Percentiles rank a stretch among this genome's conserved stretches.
phyloP scores from a whole-genome alignment of 2,797 vertebrate genomes.

The Karalla daura region DNA sequence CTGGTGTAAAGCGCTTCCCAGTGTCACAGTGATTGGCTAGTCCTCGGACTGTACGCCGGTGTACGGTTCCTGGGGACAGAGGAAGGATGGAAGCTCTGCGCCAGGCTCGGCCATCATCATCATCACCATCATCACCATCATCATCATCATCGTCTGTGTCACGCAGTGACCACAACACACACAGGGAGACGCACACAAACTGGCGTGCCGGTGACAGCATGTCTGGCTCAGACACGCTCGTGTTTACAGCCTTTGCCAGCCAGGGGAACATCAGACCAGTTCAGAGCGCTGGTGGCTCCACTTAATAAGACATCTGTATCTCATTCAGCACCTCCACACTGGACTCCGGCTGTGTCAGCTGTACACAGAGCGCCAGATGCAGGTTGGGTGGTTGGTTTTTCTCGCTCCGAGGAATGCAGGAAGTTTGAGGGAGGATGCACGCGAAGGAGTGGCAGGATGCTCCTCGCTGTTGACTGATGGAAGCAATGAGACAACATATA shows the following conservation, averaged over 20 bases:
- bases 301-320: constrained; percentile 57
- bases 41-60: constrained; percentile 45
- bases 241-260: constrained; percentile 55
- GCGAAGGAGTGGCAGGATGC: constrained; percentile 62
- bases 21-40: constrained; percentile 59
- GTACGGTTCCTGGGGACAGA: constrained; percentile 49
- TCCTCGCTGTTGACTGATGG: constrained; percentile 55
- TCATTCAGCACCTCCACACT: constrained; percentile 51
- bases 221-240: constrained; percentile 54
- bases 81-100: constrained; percentile 36
- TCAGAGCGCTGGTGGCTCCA: constrained; percentile 3
- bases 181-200: constrained; percentile 8
- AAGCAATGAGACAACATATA: constrained; percentile 36
- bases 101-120: constrained; percentile 31
- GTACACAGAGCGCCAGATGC: constrained; percentile 47
- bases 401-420: constrained; percentile 61
- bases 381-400: constrained; percentile 35
- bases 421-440: constrained; percentile 35
- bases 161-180: constrained; percentile 1
- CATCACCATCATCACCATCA: constrained; percentile 32
- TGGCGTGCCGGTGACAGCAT: constrained; percentile 51
- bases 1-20: constrained; percentile 71
- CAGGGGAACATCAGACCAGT: constrained; percentile 28
- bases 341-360: constrained; percentile 47
- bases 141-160: too few species aligned